phyloP scores from a whole-genome alignment of 2,888 invertebrate species.

The Pasiphila rectangulata region DNA sequence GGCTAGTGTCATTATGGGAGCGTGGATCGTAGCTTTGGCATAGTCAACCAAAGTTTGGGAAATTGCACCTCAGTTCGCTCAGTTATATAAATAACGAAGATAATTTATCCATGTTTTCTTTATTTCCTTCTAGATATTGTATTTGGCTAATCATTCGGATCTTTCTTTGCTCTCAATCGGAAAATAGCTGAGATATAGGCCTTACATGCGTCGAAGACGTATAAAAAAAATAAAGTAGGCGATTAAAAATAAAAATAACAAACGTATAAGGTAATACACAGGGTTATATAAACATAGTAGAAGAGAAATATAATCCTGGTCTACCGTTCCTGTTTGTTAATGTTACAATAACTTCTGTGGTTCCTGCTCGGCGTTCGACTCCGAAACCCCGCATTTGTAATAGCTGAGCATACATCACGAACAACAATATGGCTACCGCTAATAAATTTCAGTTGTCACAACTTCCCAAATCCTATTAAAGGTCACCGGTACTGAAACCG shows the following conservation, averaged over 20 bases:
- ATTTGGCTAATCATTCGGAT: no score
- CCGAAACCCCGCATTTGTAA: conserved; percentile 36
- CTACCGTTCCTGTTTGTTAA: conserved; percentile 1
- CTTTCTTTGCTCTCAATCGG: no score
- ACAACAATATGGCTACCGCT: conserved; percentile 60
- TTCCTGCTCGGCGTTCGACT: neutral
- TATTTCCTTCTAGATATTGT: no score
- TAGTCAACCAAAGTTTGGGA: conserved; percentile 1
- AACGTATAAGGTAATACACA: no score
- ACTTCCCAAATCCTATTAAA: conserved; percentile 51
- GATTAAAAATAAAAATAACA: no score
- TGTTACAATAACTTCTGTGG: conserved; percentile 1
- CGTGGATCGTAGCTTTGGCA: neutral
- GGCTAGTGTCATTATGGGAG: conserved; percentile 41
- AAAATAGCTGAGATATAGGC: no score
- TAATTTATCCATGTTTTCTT: no score
- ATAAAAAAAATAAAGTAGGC: no score
- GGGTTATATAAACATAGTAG: no score
- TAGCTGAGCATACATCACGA: conserved; percentile 63
- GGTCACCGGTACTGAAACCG: conserved; percentile 21
- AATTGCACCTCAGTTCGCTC: neutral
- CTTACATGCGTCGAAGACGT: no score
- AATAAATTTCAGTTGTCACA: conserved; percentile 69
- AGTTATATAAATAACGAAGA: no score
- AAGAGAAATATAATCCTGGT: neutral